phyloP scores from a whole-genome alignment of 2,797 vertebrate genomes.

The Limnodromus scolopaceus region DNA sequence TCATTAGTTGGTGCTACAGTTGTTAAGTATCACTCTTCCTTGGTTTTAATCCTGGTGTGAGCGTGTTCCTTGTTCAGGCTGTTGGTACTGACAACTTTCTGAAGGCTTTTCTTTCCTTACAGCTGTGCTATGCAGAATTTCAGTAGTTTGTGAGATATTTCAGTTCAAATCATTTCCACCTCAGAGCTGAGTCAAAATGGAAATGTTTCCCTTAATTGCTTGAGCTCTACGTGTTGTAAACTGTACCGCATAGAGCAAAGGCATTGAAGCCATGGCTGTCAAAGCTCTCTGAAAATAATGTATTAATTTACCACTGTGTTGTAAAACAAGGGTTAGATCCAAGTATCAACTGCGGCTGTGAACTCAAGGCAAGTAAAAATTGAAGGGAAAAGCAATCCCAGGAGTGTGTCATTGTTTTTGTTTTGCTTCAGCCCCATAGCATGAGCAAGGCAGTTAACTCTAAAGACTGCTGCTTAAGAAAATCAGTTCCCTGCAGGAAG shows the following conservation, averaged over 20 bases:
- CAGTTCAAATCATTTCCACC: no score
- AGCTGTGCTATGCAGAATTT: accelerated
- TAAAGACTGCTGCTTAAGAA: background rate
- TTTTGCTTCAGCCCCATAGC: background rate
- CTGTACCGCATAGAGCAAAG: accelerated
- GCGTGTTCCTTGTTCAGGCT: accelerated
- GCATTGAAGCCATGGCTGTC: accelerated
- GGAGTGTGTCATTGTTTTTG: background rate
- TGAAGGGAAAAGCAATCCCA: background rate
- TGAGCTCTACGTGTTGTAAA: background rate
- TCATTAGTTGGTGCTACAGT: accelerated
- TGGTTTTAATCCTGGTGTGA: background rate
- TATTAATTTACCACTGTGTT: accelerated
- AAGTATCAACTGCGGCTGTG: accelerated
- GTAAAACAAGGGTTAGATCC: background rate
- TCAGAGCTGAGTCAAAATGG: background rate
- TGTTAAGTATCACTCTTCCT: background rate
- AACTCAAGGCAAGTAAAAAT: background rate
- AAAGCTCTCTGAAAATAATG: background rate
- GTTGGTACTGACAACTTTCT: no score
- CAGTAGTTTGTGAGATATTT: background rate
- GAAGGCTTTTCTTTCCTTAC: background rate
- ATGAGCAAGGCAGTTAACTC: background rate
- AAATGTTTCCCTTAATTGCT: background rate
- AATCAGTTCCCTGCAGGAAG: background rate